Evolutionary conservation across 2,888 invertebrate species (phyloP).

Genomic region (Hermodice carunculata): DNA sequence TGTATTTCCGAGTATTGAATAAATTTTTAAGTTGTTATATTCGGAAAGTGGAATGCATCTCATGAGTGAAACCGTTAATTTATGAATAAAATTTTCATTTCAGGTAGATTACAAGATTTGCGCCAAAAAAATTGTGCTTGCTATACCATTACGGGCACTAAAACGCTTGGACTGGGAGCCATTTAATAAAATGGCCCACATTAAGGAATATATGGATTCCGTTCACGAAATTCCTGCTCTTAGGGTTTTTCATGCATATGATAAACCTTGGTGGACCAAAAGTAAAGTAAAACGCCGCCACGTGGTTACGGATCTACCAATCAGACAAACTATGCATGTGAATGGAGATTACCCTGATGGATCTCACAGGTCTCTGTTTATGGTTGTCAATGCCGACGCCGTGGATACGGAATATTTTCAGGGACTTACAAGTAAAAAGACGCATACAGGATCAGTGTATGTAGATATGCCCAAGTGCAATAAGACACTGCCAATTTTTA

Average conservation of each 20-base stretch:
- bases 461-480: not conserved
- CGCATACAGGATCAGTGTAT: not conserved
- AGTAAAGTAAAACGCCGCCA: not conserved
- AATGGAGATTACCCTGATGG: not conserved
- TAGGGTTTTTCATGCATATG: constrained; percentile 22
- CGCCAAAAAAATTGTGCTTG: constrained; percentile 28
- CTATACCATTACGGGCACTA: constrained; percentile 24
- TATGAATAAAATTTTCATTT: too few relatives aligned
- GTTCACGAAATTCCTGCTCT: constrained; percentile 23
- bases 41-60: too few relatives aligned
- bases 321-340: constrained; percentile 11
- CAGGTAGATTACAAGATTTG: constrained; percentile 23
- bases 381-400: constrained; percentile 19
- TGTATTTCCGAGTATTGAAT: too few relatives aligned
- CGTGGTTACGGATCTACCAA: constrained; percentile 23
- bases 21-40: too few relatives aligned
- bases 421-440: not conserved
- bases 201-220: not conserved
- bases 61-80: too few relatives aligned
- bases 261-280: constrained; percentile 11
- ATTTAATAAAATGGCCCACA: not conserved
- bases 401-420: constrained; percentile 17
- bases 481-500: not conserved
- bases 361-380: constrained; percentile 8
- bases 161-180: constrained; percentile 15